phyloP scores from a whole-genome alignment of 2,113 vertebrate species.

The Malurus alboscapulatus region DNA sequence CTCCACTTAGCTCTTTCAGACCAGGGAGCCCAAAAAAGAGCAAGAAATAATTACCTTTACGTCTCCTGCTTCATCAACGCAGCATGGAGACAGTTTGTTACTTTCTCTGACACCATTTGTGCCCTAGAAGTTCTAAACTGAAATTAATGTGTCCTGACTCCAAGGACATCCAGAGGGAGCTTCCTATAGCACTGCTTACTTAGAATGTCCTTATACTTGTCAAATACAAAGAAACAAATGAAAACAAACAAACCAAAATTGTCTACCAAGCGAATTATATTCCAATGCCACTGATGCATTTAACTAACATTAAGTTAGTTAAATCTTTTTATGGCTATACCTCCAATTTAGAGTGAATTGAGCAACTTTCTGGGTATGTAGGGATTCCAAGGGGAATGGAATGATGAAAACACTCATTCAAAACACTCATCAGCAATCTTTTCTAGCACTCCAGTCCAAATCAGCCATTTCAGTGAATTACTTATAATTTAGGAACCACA shows the following conservation, averaged over 20 bases:
- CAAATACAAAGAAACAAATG: conserved; percentile 5
- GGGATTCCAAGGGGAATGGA: neutral
- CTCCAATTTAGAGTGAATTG: neutral
- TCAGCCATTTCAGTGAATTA: neutral
- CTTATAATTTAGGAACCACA: conserved; percentile 13
- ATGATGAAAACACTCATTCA: neutral
- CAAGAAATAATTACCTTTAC: neutral
- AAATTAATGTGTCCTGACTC: neutral
- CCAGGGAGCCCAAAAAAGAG: neutral
- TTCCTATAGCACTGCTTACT: neutral
- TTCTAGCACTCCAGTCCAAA: conserved; percentile 20
- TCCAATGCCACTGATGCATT: neutral
- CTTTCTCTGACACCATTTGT: neutral
- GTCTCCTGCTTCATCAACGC: neutral
- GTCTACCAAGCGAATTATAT: neutral
- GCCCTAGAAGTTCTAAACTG: neutral
- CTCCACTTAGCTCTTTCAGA: neutral
- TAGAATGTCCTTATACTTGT: neutral
- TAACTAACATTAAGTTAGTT: neutral
- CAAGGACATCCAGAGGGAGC: neutral
- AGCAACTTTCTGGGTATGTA: neutral
- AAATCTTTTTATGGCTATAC: neutral
- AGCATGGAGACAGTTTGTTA: neutral
- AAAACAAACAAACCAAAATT: conserved; percentile 2
- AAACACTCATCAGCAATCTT: conserved; percentile 21